phyloP scores from a whole-genome alignment of 1,140 invertebrate genomes.

The Sminthurinus signatus region DNA sequence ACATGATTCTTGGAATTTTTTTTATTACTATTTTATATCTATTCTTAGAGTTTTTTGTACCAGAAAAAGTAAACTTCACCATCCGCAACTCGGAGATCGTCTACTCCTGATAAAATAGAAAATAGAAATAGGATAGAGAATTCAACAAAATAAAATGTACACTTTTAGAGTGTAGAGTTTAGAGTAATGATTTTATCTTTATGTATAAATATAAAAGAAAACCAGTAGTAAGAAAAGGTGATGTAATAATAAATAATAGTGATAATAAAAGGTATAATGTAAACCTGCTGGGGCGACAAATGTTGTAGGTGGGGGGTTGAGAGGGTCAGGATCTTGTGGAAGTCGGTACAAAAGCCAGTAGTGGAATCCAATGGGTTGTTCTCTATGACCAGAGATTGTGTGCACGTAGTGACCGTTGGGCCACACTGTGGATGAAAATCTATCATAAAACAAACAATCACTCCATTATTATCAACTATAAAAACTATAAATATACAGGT shows the following conservation, averaged over 20 bases:
- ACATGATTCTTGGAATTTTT: too few species aligned
- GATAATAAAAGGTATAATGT: constrained; percentile 37
- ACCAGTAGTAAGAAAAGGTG: not conserved
- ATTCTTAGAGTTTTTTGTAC: constrained; percentile 74
- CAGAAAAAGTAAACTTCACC: constrained; percentile 80
- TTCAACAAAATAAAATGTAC: not conserved
- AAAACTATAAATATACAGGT: too few species aligned
- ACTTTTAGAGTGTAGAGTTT: not conserved
- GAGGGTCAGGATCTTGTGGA: constrained; percentile 64
- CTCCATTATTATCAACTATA: too few species aligned
- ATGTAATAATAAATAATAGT: not conserved
- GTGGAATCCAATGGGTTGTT: constrained; percentile 78
- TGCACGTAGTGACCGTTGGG: constrained; percentile 85
- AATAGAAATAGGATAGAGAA: not conserved
- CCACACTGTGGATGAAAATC: constrained; percentile 75
- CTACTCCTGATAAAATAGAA: constrained; percentile 60
- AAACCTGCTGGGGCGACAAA: constrained; percentile 74
- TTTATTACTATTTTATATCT: too few species aligned
- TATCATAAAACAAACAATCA: constrained; percentile 38
- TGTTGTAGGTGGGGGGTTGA: constrained; percentile 70
- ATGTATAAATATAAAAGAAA: not conserved
- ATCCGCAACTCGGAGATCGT: constrained; percentile 71
- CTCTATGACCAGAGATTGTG: constrained; percentile 73
- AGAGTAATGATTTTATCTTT: not conserved
- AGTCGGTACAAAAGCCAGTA: constrained; percentile 80